Base-by-base conservation (phyloP, 2,797 vertebrate genomes). In the Macropus fuliginosus region DNA sequence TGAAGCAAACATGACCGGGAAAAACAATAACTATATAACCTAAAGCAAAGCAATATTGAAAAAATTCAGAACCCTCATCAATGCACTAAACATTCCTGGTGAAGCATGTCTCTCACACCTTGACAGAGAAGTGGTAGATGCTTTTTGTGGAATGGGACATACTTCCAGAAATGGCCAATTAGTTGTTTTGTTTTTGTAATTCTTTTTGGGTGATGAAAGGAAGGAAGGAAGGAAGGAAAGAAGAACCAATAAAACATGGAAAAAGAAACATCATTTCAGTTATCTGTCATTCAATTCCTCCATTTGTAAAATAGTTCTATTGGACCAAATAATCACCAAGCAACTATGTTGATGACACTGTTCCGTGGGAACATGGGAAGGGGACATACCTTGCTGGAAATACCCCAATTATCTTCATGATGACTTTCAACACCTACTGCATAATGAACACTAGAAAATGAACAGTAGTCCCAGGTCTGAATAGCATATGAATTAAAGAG, bases 361-460 rank as follows among this genome's bases (percentile, higher is more conserved):
- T 0, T 46, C 66, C 0, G 0, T 46, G 90, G 62, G 81, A 93
- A 92, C 28, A 54, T 54, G 27, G 56, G 50, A 29, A 54, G 90
- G 74, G 95, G 94, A 21, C 90, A 74, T 74, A 90, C 97, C 93
- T 92, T 12, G 5, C 91, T 93, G 97, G 96, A 97, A 97, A 96
- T 91, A 94, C 95, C 95, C 96, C 21, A 81, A n/a, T 13, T 55
- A 55, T 21, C 56, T 1, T 55, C 91, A 31, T 52, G 55, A 12
- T 10, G 28, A 16, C 1, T 87, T 31, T 74, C 56, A 28, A 92
- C 90, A 50, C 87, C 34, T 16, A 14, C 55, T 57, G 0, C 13
- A 91, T 46, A 21, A 46, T 31, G 54, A 18, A 34, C 50, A 93
- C 34, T 93, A 74, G 28, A 56, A 55, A 21, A 46, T 31, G 54